phyloP scores from a whole-genome alignment of 1,140 invertebrate genomes.

The Drosophila rufa region DNA sequence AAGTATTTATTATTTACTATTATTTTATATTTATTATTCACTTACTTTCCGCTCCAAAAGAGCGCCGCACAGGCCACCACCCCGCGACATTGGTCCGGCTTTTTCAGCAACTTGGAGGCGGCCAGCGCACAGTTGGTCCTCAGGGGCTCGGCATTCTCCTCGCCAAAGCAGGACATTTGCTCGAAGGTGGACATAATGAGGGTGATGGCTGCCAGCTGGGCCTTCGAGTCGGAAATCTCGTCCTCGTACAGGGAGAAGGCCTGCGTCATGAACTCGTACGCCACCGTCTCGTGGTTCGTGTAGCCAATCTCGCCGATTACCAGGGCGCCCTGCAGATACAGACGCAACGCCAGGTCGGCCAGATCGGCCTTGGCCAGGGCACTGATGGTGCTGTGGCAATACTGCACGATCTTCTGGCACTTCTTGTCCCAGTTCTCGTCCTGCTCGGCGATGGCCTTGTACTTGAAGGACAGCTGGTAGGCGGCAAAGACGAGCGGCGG shows the following conservation, averaged over 20 bases:
- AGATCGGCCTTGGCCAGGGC: conserved; percentile 97
- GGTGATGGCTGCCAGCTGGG: conserved; percentile 97
- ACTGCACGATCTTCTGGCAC: conserved; percentile 99
- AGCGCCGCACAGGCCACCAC: conserved; percentile 96
- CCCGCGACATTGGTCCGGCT: conserved; percentile 98
- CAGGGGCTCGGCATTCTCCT: conserved; percentile 98
- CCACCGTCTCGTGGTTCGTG: conserved; percentile 97
- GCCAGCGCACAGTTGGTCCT: conserved; percentile 97
- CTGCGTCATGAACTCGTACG: conserved; percentile 99
- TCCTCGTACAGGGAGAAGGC: conserved; percentile 99
- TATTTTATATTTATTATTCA: too few relatives aligned
- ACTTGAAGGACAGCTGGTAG: conserved; percentile 95
- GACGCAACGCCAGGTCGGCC: conserved; percentile 95
- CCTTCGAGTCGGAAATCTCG: conserved; percentile 99
- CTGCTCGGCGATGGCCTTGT: conserved; percentile 91
- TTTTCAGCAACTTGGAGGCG: conserved; percentile 98
- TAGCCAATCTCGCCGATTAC: conserved; percentile 97
- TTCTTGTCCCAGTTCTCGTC: conserved; percentile 99
- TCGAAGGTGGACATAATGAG: conserved; percentile 98
- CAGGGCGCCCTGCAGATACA: conserved; percentile 97
- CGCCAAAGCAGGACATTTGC: conserved; percentile 96
- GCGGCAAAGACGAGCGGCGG: conserved; percentile 99
- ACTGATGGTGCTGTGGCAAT: conserved; percentile 97
- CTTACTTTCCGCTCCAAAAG: conserved; percentile 96
- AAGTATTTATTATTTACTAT: not conserved